Base-by-base conservation (phyloP, 2,888 invertebrate species). In the Theodoxus fluviatilis region DNA sequence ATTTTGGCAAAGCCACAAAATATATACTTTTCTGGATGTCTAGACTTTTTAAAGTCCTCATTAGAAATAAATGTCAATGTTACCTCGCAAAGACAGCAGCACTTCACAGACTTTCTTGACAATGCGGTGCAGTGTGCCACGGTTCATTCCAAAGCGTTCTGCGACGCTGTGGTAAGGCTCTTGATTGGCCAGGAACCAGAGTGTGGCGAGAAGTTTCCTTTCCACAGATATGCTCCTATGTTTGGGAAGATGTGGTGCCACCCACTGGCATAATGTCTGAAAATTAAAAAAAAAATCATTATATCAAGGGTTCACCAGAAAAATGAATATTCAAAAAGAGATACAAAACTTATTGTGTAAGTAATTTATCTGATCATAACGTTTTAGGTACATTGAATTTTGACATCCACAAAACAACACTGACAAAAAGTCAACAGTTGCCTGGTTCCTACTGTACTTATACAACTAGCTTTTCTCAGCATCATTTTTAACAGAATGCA, bases 71-170 rank as follows among this genome's bases (percentile, higher is more conserved):
- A n/a, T n/a, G n/a, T 43, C 15, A 12, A 12, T 43, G 7, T 43
- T 43, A 43, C 43, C 43, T 43, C 43, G 7, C 15, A 43, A 25
- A 7, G 22, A 9, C 6, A 57, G 28, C 12, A 57, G 31, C 6
- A 15, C 28, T 57, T 15, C 3, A 33, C 57, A 57, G 28, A 57
- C 57, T 15, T 33, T 3, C 25, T 25, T 25, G 3, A 57, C 57
- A 7, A 57, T 28, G 28, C 57, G 57, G 3, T 57, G 57, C 57
- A 57, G 15, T 6, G 57, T 25, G 6, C 57, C 57, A 31, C 57
- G 57, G 57, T 28, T 57, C 57, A 57, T 25, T 18, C 57, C 57
- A 28, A 57, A 57, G 28, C 57, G 25, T 25, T 57, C 57, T 7
- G 57, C 57, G 7, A 57, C 57, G 31, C 57, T 57, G 12, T 33